These are phyloP conservation scores for Heliangelus exortis DNA, from an alignment of 2,797 vertebrate genomes.

Conservation along the genomic window DNA sequence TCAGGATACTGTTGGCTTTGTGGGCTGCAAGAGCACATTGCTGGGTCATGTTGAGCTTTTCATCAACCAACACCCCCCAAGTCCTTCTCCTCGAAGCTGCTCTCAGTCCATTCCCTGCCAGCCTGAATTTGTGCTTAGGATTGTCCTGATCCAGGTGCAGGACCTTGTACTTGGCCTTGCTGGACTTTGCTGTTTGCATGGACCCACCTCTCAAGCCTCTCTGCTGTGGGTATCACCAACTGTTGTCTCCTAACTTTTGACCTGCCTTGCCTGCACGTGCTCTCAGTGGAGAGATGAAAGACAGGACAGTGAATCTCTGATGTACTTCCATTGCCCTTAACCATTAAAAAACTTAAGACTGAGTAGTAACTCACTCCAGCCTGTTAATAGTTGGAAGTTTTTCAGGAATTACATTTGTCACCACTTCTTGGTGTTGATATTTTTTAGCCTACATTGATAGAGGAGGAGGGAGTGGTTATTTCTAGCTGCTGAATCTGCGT, in stretches of 20 bases:
- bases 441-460: neutral
- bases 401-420: neutral
- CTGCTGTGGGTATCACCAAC: neutral
- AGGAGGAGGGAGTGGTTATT: neutral
- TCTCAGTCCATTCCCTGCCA: too few species aligned
- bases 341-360: neutral
- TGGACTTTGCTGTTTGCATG: too few species aligned
- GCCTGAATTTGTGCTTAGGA: too few species aligned
- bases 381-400: neutral
- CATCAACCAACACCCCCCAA: too few species aligned
- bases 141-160: too few species aligned
- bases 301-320: neutral
- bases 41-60: too few species aligned
- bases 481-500: neutral
- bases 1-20: too few species aligned
- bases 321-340: neutral
- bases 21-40: too few species aligned
- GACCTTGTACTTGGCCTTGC: too few species aligned
- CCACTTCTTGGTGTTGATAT: neutral
- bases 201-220: too few species aligned
- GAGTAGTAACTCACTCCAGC: neutral
- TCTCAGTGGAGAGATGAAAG: neutral
- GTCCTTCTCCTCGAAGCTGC: too few species aligned
- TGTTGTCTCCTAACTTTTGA: neutral
- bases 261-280: accelerated